Evolutionary conservation across 2,888 invertebrate species (phyloP), one percentile per base, ranked within the genome.

Genomic region (Phyto melanocephala): DNA sequence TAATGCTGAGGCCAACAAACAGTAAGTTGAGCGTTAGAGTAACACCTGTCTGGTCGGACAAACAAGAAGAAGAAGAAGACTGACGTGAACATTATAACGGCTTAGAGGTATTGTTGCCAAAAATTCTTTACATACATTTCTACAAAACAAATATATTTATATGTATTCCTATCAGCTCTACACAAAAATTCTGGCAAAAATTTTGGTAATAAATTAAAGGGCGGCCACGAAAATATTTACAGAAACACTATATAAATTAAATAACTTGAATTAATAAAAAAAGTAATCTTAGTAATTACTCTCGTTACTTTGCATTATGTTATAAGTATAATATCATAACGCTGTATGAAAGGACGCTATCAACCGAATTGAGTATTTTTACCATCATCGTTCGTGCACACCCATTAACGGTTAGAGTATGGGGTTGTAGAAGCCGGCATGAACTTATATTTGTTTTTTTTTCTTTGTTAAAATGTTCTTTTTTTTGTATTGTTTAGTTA

Each of bases 21-120:
- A 67, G 56, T 60, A 65, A 79, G 67, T 76, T 82, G 82, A 82
- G 82, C 80, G 82, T 82, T 82, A 82, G 82, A 82, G 80, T 82
- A 82, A 82, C 82, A 82, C 82, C 82, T 82, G 82, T 82, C 82
- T 82, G 82, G 79, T 76, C 79, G 82, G 67, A 82, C 82, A 80
- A 72, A 67, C 72, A 82, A 54, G 82, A 76, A 67, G 77, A 81
- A 67, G 77, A 82, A 54, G 82, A 76, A 67, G 77, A 81, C 78
- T 76, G 82, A 82, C 82, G 67, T 80, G 65, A 71, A 82, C 75
- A 79, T 79, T 82, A 75, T 82, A 82, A 82, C 79, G 81, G 81
- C 81, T 82, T 79, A 79, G 75, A 82, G 78, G 65, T 79, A 82
- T 82, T 80, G 82, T 82, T 79, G 75, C 79, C 75, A 82, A 82